Percentiles rank a stretch among this genome's conserved stretches.
phyloP scores from a whole-genome alignment of 2,888 invertebrate genomes.

The Lissonota sp. region DNA sequence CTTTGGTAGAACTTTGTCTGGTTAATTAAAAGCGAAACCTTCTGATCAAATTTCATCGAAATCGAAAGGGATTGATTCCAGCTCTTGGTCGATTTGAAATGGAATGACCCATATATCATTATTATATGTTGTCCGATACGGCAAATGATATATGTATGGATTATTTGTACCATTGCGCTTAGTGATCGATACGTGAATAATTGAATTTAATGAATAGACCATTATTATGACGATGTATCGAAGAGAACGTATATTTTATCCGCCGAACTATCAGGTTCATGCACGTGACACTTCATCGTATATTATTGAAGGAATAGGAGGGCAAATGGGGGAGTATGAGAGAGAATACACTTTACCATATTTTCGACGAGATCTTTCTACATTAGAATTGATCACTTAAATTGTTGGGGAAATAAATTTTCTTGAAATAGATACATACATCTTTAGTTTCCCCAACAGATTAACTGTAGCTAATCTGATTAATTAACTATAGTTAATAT shows the following conservation, averaged over 20 bases:
- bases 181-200: conserved; percentile 52
- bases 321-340: not conserved
- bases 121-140: not conserved
- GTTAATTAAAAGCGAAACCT: no score
- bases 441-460: no score
- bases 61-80: not conserved
- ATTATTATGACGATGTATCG: conserved; percentile 32
- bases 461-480: no score
- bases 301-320: conserved; percentile 9
- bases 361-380: not conserved
- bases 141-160: no score
- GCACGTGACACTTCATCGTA: not conserved
- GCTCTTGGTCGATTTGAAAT: conserved; percentile 18
- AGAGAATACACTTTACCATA: not conserved
- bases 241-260: conserved; percentile 25
- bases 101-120: conserved; percentile 28
- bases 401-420: no score
- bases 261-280: not conserved
- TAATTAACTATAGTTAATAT: no score
- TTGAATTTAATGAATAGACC: conserved; percentile 52
- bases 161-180: conserved; percentile 12
- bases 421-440: no score
- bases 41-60: not conserved
- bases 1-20: no score
- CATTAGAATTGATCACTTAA: no score